Conservation (phyloP, 2,888 invertebrate genomes). For the Trachelus troglodyta region DNA sequence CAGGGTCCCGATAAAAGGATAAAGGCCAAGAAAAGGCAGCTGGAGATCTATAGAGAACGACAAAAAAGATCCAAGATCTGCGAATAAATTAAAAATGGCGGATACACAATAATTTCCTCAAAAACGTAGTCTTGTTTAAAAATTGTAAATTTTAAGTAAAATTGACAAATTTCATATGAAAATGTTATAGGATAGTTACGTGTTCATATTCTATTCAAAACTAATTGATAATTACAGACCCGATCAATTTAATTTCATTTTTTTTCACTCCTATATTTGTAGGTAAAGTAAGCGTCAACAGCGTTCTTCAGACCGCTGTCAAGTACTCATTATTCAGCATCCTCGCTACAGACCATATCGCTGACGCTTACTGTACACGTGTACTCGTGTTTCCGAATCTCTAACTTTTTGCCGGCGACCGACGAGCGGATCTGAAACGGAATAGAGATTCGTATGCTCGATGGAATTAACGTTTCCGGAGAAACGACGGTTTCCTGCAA, state of each 20-base stretch:
- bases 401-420: background rate
- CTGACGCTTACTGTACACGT: background rate
- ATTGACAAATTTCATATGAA: background rate
- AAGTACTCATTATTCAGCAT: background rate
- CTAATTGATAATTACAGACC: no score
- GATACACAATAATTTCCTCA: background rate
- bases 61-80: background rate
- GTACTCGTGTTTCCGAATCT: background rate
- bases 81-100: background rate
- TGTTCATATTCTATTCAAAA: background rate
- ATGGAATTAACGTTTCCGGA: background rate
- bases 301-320: background rate
- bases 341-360: background rate
- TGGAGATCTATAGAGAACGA: background rate
- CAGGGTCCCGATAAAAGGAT: background rate
- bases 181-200: background rate
- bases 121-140: background rate
- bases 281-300: background rate
- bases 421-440: background rate
- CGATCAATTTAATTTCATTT: no score
- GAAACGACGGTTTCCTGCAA: background rate
- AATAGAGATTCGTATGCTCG: background rate
- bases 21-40: background rate
- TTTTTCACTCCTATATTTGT: background rate
- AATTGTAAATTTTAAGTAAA: background rate